Conservation (phyloP, 2,888 invertebrate species). For the Pollenia amentaria region DNA sequence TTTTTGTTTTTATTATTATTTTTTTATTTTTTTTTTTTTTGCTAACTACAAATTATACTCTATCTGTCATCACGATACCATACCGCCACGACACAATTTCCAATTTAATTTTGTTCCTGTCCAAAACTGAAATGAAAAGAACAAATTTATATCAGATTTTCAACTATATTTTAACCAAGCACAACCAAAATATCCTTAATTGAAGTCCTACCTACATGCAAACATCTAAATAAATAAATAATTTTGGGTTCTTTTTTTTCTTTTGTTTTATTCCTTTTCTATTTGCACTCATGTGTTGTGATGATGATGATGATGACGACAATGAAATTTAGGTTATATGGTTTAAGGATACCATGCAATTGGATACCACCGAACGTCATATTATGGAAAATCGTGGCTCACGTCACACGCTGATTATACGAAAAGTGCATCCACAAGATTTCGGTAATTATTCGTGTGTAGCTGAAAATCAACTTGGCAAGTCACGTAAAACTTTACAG, state of each 20-base stretch:
- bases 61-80: background rate
- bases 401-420: slow-evolving; percentile 88
- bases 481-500: slow-evolving; percentile 88
- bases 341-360: slow-evolving; percentile 89
- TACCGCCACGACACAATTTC: background rate
- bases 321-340: slow-evolving; percentile 86
- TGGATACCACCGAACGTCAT: slow-evolving; percentile 88
- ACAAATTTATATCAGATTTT: slow-evolving; percentile 32
- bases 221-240: slow-evolving; percentile 25
- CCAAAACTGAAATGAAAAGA: background rate
- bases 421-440: slow-evolving; percentile 88
- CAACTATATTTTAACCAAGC: background rate
- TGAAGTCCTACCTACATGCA: slow-evolving; percentile 39
- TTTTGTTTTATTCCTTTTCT: slow-evolving; percentile 30
- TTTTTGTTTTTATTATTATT: too few relatives aligned
- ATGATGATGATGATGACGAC: slow-evolving; percentile 22
- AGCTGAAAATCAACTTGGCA: slow-evolving; percentile 89
- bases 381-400: slow-evolving; percentile 89
- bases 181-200: too few relatives aligned
- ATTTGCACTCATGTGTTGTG: slow-evolving; percentile 59
- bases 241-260: slow-evolving; percentile 4
- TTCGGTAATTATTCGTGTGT: slow-evolving; percentile 90
- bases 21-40: too few relatives aligned
- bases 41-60: background rate
- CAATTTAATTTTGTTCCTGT: background rate